Evolutionary conservation across 1,140 invertebrate species (phyloP).

Genomic region (Caenorhabditis latens): DNA sequence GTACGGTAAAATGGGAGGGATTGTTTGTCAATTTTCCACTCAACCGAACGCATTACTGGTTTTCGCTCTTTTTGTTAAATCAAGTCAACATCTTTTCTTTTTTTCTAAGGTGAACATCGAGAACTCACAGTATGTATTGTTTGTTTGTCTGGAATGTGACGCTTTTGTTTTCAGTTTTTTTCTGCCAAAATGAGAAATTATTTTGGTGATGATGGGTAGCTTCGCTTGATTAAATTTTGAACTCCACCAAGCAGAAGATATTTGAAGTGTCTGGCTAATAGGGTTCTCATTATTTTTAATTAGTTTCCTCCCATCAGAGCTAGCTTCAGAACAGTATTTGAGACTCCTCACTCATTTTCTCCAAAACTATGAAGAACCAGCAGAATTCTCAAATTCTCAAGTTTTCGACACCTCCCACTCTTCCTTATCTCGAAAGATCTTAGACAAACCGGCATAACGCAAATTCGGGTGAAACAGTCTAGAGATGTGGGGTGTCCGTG

Average conservation of each 20-base stretch:
- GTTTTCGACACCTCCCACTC: background rate
- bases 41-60: conserved; percentile 17
- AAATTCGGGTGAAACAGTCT: background rate
- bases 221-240: too few species aligned
- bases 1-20: background rate
- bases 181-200: too few species aligned
- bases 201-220: too few species aligned
- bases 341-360: too few species aligned
- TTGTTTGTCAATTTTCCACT: conserved; percentile 41
- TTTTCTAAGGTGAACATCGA: background rate
- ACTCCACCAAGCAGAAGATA: too few species aligned
- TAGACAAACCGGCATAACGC: background rate
- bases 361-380: too few species aligned
- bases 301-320: too few species aligned
- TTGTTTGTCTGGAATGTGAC: background rate
- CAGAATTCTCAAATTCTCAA: background rate
- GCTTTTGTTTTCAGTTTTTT: too few species aligned
- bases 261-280: too few species aligned
- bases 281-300: background rate
- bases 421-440: conserved; percentile 25
- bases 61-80: background rate
- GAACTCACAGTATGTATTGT: background rate
- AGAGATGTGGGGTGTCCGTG: background rate
- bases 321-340: too few species aligned
- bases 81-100: background rate